These are phyloP conservation scores for Cyphomyrus discorhynchus DNA, from an alignment of 2,113 vertebrate species.

Conservation along the genomic window DNA sequence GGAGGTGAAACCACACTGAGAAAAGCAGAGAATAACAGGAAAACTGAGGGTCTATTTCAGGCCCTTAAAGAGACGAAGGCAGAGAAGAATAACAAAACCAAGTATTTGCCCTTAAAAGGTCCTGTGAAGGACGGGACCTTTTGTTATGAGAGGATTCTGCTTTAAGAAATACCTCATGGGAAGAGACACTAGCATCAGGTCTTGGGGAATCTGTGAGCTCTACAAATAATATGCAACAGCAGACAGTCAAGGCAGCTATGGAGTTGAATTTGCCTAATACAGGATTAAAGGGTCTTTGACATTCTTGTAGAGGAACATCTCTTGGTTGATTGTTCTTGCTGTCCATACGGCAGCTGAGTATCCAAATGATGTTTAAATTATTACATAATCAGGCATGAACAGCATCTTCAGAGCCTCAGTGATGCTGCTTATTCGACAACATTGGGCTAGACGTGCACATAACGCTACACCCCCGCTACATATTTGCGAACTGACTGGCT, in stretches of 20 bases:
- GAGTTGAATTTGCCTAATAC: background rate
- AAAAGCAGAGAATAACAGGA: conserved; percentile 56
- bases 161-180: background rate
- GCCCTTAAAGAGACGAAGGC: conserved; percentile 32
- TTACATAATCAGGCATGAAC: too few species aligned
- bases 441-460: background rate
- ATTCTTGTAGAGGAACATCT: background rate
- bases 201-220: background rate
- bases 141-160: conserved; percentile 18
- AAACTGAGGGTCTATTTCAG: conserved; percentile 51
- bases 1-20: conserved; percentile 49
- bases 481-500: too few species aligned
- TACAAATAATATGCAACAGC: background rate
- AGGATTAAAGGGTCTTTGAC: background rate
- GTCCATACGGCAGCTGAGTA: too few species aligned
- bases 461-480: background rate
- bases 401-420: background rate
- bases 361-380: background rate
- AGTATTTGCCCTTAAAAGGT: conserved; percentile 57
- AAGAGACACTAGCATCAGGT: background rate
- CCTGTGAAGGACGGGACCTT: conserved; percentile 34
- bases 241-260: background rate
- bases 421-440: background rate
- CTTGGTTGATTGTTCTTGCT: background rate
- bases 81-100: conserved; percentile 40